These are phyloP conservation scores for Pseudomyrmex sp. DNA, from an alignment of 1,140 invertebrate genomes.

Conservation along the genomic window DNA sequence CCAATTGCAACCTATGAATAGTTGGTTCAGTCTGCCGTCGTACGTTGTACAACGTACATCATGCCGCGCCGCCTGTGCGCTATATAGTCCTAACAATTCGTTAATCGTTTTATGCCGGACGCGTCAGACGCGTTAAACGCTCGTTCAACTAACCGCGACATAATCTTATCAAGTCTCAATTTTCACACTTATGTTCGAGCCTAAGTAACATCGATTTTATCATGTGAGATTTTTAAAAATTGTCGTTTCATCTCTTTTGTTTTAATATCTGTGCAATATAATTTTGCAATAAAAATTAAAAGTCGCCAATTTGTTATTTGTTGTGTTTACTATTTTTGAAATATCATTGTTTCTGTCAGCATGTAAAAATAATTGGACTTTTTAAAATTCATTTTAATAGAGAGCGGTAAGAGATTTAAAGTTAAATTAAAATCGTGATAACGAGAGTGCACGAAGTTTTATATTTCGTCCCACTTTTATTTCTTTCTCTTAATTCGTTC, in stretches of 20 bases:
- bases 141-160: constrained; percentile 45
- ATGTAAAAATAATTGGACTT: too few species aligned
- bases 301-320: too few species aligned
- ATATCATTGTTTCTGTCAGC: too few species aligned
- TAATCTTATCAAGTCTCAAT: constrained; percentile 47
- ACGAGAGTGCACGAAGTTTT: too few species aligned
- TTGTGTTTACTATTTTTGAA: too few species aligned
- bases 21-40: constrained; percentile 56
- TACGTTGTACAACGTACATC: constrained; percentile 42
- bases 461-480: neutral
- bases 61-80: neutral
- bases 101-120: constrained; percentile 67
- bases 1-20: constrained; percentile 71
- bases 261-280: neutral
- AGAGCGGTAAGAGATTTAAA: too few species aligned
- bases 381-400: too few species aligned
- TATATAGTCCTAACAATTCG: constrained; percentile 59
- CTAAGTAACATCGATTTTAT: neutral
- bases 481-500: neutral
- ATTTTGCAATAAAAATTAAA: too few species aligned
- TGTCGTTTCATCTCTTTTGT: neutral
- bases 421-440: too few species aligned
- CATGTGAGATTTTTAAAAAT: neutral
- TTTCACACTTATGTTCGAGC: constrained; percentile 41
- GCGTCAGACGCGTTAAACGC: constrained; percentile 52